Conservation (phyloP, 2,888 invertebrate genomes). For the Oscheius sp. region DNA sequence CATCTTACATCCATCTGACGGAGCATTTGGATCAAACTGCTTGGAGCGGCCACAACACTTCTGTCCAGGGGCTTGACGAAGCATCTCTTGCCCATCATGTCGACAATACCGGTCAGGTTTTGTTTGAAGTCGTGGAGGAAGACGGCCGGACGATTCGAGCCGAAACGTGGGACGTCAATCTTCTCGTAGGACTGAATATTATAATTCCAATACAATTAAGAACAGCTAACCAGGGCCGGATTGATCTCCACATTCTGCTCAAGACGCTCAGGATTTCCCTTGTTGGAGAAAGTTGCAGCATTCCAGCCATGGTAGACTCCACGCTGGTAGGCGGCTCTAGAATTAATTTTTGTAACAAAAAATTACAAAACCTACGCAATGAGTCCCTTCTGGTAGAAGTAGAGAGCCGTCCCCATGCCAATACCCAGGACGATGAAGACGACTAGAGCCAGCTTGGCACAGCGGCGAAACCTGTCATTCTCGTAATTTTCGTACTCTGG, state of each 20-base stretch:
- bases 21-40: slow-evolving; percentile 81
- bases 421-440: slow-evolving; percentile 48
- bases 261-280: slow-evolving; percentile 58
- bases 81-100: slow-evolving; percentile 83
- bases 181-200: slow-evolving; percentile 80
- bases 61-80: slow-evolving; percentile 88
- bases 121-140: slow-evolving; percentile 92
- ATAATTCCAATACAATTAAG: not conserved
- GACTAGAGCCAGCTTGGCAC: slow-evolving; percentile 53
- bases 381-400: slow-evolving; percentile 56
- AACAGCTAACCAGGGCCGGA: slow-evolving; percentile 75
- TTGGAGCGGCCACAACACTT: slow-evolving; percentile 49
- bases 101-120: slow-evolving; percentile 85
- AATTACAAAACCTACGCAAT: slow-evolving; percentile 42
- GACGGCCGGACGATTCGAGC: slow-evolving; percentile 84
- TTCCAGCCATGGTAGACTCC: slow-evolving; percentile 61
- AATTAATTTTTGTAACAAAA: not conserved
- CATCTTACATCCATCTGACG: slow-evolving; percentile 79
- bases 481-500: slow-evolving; percentile 59
- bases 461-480: slow-evolving; percentile 51
- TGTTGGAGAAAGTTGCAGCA: slow-evolving; percentile 55
- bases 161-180: slow-evolving; percentile 87
- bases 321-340: slow-evolving; percentile 54
- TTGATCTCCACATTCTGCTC: slow-evolving; percentile 69
- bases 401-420: slow-evolving; percentile 52